Evolutionary conservation across 2,888 invertebrate species (phyloP), one percentile per base, ranked within the genome.

Genomic region (Escarpia spicata): DNA sequence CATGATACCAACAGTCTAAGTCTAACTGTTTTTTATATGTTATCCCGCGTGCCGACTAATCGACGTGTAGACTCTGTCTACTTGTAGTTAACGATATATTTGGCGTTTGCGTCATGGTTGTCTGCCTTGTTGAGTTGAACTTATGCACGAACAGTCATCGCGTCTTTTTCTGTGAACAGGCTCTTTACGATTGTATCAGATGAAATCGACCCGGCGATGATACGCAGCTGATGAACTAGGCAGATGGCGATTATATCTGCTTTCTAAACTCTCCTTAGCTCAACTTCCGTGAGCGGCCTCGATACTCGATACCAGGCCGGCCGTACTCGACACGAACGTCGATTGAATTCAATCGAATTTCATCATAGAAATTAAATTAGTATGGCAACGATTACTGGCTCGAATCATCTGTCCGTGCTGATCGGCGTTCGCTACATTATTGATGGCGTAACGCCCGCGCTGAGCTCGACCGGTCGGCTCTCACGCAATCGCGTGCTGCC

Each of bases 341-440:
- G 75, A 75, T 75, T 75, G 75, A 75, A 75, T 75, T 75, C 75
- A 75, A 75, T 75, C 19, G 75, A 75, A 75, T 75, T 75, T 75
- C 75, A 75, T 75, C 75, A 75, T 75, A 75, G 75, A 15, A 75
- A 75, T 75, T 75, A 75, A 75, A 75, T 75, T 75, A 75, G 75
- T 75, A 75, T 75, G 75, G 75, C 75, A 75, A 75, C 75, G 75
- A 75, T 75, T 75, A 75, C 75, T 75, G 75, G 75, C 75, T 75
- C 75, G 75, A 75, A 26, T 75, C 75, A 75, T 75, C 75, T 75
- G 75, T 75, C 75, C 75, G 75, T n/a, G 75, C 26, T 19, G 75
- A 75, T 75, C 75, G 75, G 75, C 75, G 75, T 4, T 75, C 75
- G 75, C 75, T 75, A 75, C 75, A 75, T 75, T 75, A 75, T 75